phyloP scores from a whole-genome alignment of 1,140 invertebrate genomes.

The Manduca sexta region DNA sequence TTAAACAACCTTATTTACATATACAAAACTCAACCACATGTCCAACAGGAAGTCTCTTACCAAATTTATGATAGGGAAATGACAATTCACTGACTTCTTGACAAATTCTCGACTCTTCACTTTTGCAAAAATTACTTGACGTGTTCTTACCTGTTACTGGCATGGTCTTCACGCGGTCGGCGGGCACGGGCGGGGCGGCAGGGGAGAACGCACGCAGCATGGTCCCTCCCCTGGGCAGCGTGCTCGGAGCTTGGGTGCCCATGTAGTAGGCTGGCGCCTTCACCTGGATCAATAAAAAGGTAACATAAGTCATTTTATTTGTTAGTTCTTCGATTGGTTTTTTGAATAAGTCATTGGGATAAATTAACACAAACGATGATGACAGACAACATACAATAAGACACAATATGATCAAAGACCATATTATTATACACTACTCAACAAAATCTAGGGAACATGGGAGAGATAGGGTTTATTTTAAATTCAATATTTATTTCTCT shows the following conservation, averaged over 20 bases:
- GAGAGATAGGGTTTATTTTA: no score
- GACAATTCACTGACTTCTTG: neutral
- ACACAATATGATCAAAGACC: no score
- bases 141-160: slow-evolving; percentile 57
- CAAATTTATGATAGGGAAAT: neutral
- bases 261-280: slow-evolving; percentile 76
- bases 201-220: slow-evolving; percentile 81
- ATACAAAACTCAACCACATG: neutral
- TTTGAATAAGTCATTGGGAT: no score
- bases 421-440: no score
- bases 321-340: no score
- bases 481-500: no score
- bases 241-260: slow-evolving; percentile 73
- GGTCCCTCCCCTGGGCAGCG: slow-evolving; percentile 76
- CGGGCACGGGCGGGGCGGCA: slow-evolving; percentile 72
- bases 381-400: no score
- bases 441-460: no score
- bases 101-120: no score
- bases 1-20: neutral
- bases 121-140: neutral
- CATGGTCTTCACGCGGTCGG: slow-evolving; percentile 72
- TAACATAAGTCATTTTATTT: neutral
- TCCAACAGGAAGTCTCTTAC: neutral
- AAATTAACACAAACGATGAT: no score
- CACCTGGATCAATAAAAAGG: slow-evolving; percentile 41